Percentiles rank a stretch among this genome's conserved stretches.
These are phyloP conservation scores for Macrotis lagotis DNA, from an alignment of 2,113 vertebrate species.

Conservation along the genomic window DNA sequence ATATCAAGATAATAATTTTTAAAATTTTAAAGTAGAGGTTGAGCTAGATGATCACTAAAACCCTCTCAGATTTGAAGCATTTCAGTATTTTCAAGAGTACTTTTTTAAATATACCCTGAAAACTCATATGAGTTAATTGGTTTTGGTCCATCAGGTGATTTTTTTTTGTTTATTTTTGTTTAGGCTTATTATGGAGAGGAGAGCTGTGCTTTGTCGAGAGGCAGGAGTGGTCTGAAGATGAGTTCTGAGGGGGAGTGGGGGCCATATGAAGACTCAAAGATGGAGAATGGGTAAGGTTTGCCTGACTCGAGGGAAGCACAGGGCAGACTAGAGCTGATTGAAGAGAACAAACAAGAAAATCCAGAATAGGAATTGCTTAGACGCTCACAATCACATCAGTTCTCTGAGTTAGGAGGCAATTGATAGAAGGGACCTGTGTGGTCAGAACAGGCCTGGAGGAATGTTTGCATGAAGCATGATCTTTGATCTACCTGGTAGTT, in stretches of 20 bases:
- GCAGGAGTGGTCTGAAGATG: neutral
- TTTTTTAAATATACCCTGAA: neutral
- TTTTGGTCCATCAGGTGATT: neutral
- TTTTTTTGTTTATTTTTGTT: neutral
- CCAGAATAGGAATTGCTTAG: neutral
- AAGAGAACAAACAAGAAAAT: neutral
- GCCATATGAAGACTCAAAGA: neutral
- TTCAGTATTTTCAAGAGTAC: neutral
- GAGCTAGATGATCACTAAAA: neutral
- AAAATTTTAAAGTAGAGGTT: neutral
- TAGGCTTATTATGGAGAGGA: neutral
- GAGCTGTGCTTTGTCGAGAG: neutral
- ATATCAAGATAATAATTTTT: neutral
- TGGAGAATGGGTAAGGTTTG: neutral
- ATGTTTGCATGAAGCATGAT: neutral
- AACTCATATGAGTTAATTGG: neutral
- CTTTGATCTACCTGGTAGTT: constrained; percentile 8
- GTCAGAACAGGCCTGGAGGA: neutral
- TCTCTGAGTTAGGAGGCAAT: neutral
- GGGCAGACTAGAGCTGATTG: neutral
- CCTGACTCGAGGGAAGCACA: neutral
- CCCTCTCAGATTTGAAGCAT: neutral
- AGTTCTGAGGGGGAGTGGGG: neutral
- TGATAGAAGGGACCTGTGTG: neutral
- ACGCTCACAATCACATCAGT: neutral